Evolutionary conservation across 2,888 invertebrate species (phyloP).

Genomic region (Cantharis rufa): DNA sequence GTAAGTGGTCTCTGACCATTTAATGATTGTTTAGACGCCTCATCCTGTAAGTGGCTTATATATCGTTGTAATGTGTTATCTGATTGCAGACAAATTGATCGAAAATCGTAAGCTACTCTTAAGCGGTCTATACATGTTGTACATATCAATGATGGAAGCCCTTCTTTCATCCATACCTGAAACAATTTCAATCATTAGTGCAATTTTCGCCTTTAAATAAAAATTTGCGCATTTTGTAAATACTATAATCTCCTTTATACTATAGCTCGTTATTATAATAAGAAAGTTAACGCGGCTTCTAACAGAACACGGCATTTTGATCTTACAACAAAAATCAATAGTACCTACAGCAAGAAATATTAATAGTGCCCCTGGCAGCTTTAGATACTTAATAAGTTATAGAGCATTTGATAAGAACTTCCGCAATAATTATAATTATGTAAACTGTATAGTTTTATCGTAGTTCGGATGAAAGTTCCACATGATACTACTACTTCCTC

Average conservation of each 20-base stretch:
- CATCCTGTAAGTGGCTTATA: conserved; percentile 41
- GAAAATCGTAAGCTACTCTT: conserved; percentile 50
- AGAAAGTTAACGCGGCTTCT: too few species aligned
- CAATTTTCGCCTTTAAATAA: background rate
- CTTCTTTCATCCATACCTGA: conserved; percentile 50
- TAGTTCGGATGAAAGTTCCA: too few species aligned
- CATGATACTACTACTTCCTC: too few species aligned
- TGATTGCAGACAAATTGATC: conserved; percentile 48
- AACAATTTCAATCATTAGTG: background rate
- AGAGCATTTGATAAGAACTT: too few species aligned
- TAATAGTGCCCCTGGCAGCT: too few species aligned
- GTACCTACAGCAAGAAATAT: too few species aligned
- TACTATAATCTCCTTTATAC: too few species aligned
- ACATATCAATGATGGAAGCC: conserved; percentile 49
- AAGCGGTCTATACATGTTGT: conserved; percentile 48
- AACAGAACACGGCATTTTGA: background rate
- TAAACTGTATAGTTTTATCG: too few species aligned
- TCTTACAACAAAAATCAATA: too few species aligned
- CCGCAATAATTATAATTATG: too few species aligned
- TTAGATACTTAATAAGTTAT: too few species aligned
- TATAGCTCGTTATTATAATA: too few species aligned
- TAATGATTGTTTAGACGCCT: conserved; percentile 29
- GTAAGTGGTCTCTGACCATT: conserved; percentile 34
- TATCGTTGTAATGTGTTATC: conserved; percentile 47
- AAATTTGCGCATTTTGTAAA: background rate